phyloP scores from a whole-genome alignment of 2,888 invertebrate species.

The Hyposoter didymator region DNA sequence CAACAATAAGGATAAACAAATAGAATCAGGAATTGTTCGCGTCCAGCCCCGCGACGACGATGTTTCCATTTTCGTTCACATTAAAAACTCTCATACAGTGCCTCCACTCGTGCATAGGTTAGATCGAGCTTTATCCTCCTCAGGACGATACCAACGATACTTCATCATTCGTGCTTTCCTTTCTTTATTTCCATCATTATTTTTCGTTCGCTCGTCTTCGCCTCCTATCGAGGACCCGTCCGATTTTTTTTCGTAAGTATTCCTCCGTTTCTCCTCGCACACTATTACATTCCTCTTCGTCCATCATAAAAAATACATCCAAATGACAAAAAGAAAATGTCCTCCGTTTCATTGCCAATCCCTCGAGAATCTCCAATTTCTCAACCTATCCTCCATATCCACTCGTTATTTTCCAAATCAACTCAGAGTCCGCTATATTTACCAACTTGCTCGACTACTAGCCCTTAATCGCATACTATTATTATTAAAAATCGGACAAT shows the following conservation, averaged over 20 bases:
- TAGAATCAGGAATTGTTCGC: slow-evolving; percentile 16
- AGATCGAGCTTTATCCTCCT: slow-evolving; percentile 45
- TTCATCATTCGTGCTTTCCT: slow-evolving; percentile 14
- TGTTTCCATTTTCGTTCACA: slow-evolving; percentile 51
- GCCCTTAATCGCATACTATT: neutral
- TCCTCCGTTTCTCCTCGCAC: neutral
- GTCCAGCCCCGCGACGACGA: slow-evolving; percentile 30
- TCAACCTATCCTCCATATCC: neutral
- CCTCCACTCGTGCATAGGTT: slow-evolving; percentile 61
- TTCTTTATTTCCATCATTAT: slow-evolving; percentile 16
- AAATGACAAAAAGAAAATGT: slow-evolving; percentile 13
- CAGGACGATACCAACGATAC: slow-evolving; percentile 18
- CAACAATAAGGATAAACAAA: slow-evolving; percentile 7
- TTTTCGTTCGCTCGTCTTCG: slow-evolving; percentile 4
- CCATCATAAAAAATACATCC: slow-evolving; percentile 1
- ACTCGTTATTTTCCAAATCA: neutral
- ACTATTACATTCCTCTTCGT: neutral
- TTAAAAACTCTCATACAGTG: slow-evolving; percentile 47
- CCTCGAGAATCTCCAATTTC: neutral
- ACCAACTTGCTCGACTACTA: neutral
- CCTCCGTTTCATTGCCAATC: slow-evolving; percentile 1
- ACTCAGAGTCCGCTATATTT: neutral
- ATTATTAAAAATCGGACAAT: neutral
- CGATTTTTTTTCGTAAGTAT: slow-evolving; percentile 61
- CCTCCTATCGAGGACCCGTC: slow-evolving; percentile 56